Evolutionary conservation across 1,140 invertebrate species (phyloP).

Genomic region (Neodiprion pinetum): DNA sequence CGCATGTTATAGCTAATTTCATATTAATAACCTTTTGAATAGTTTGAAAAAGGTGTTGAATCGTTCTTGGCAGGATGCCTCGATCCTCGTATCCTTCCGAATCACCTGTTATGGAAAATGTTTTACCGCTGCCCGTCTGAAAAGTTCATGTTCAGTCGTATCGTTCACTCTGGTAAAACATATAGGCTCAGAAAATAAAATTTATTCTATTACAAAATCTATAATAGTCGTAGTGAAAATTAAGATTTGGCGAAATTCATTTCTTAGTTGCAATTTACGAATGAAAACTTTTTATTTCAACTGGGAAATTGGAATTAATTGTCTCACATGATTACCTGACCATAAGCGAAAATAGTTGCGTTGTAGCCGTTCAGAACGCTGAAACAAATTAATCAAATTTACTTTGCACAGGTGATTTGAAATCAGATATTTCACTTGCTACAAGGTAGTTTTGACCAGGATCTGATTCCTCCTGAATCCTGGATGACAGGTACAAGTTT

Average conservation of each 20-base stretch:
- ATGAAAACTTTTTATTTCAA: slow-evolving; percentile 10
- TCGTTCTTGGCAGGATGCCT: slow-evolving; percentile 68
- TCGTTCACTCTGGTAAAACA: no score
- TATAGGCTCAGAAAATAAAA: no score
- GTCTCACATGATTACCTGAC: slow-evolving; percentile 63
- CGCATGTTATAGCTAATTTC: background rate
- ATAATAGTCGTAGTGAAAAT: no score
- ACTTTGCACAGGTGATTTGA: slow-evolving; percentile 22
- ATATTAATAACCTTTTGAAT: slow-evolving; percentile 59
- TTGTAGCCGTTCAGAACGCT: slow-evolving; percentile 78
- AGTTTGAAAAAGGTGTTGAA: slow-evolving; percentile 64
- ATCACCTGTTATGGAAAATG: slow-evolving; percentile 72
- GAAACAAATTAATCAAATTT: slow-evolving; percentile 32
- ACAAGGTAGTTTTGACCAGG: no score
- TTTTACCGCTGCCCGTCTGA: slow-evolving; percentile 70
- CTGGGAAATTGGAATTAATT: slow-evolving; percentile 9
- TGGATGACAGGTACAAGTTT: no score
- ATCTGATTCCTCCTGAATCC: no score
- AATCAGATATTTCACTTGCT: slow-evolving; percentile 2
- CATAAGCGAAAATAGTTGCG: slow-evolving; percentile 88
- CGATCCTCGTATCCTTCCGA: slow-evolving; percentile 55
- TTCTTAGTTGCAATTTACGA: slow-evolving; percentile 17
- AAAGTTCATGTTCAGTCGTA: background rate
- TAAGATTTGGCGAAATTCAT: slow-evolving; percentile 20
- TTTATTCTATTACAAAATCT: no score